phyloP scores from a whole-genome alignment of 2,888 invertebrate genomes.

The Tridacna crocea region DNA sequence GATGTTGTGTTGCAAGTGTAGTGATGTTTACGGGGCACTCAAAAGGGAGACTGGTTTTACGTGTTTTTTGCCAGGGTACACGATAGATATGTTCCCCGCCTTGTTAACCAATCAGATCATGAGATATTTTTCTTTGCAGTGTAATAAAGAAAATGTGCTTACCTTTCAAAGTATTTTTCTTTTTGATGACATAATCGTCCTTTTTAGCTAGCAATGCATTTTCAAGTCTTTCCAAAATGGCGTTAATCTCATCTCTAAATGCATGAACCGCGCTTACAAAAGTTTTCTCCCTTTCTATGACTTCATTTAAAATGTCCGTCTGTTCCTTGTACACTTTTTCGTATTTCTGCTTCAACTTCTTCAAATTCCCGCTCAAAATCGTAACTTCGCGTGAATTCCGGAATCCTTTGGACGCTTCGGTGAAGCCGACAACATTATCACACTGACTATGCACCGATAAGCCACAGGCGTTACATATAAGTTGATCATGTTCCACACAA shows the following conservation, averaged over 20 bases:
- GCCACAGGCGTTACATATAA: conserved; percentile 55
- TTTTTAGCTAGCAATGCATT: conserved; percentile 53
- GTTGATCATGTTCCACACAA: conserved; percentile 56
- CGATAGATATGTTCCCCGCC: too few species aligned
- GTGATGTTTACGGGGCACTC: too few species aligned
- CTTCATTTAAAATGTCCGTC: conserved; percentile 26
- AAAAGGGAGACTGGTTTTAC: too few species aligned
- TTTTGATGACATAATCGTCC: conserved; percentile 47
- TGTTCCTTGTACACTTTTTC: conserved; percentile 46
- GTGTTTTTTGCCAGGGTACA: too few species aligned
- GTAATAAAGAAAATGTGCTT: too few species aligned
- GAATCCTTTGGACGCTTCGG: conserved; percentile 58
- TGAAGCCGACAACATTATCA: conserved; percentile 30
- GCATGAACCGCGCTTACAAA: conserved; percentile 42
- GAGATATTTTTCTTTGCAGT: too few species aligned
- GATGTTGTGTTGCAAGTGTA: too few species aligned
- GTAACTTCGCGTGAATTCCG: conserved; percentile 49
- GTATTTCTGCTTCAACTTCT: conserved; percentile 46
- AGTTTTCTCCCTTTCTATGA: conserved; percentile 45
- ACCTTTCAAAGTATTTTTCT: conserved; percentile 45
- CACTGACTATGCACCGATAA: conserved; percentile 53
- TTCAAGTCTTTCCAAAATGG: conserved; percentile 54
- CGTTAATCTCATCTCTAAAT: conserved; percentile 47
- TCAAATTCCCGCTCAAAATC: conserved; percentile 35
- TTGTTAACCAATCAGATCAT: too few species aligned